Evolutionary conservation across 2,888 invertebrate species (phyloP).

Genomic region (Silvanus unidentatus): DNA sequence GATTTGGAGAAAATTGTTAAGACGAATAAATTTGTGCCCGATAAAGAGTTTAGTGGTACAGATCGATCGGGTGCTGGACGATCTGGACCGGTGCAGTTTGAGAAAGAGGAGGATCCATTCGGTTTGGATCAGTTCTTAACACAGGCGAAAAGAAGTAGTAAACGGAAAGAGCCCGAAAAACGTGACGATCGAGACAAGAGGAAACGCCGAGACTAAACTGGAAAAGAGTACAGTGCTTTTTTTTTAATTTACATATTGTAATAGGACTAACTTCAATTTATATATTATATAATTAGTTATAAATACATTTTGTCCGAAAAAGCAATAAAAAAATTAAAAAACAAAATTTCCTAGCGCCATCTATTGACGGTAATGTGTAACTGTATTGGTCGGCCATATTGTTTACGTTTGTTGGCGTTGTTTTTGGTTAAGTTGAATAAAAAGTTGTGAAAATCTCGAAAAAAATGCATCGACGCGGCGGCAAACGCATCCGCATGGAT

Average conservation of each 20-base stretch:
- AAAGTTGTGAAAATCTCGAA: not conserved
- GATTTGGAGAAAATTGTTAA: constrained; percentile 86
- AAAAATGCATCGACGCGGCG: constrained; percentile 76
- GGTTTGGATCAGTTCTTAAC: constrained; percentile 97
- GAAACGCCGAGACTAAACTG: constrained; percentile 45
- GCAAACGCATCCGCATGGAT: constrained; percentile 89
- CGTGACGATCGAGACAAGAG: constrained; percentile 46
- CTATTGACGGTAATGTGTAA: no score
- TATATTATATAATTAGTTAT: no score
- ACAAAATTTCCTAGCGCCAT: no score
- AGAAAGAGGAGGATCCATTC: constrained; percentile 89
- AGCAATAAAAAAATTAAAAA: no score
- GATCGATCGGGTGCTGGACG: constrained; percentile 64
- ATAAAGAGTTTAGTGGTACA: constrained; percentile 93
- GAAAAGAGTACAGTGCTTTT: constrained; percentile 5
- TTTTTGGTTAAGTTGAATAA: not conserved
- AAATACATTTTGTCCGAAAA: no score
- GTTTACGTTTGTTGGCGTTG: no score
- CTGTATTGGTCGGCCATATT: no score
- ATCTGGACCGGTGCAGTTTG: constrained; percentile 95
- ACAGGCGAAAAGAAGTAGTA: constrained; percentile 82
- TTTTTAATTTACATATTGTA: no score
- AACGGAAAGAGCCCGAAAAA: constrained; percentile 55
- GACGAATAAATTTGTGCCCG: constrained; percentile 90
- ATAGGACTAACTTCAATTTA: no score